Evolutionary conservation across 1,140 invertebrate species (phyloP).

Genomic region (Idris sp.): DNA sequence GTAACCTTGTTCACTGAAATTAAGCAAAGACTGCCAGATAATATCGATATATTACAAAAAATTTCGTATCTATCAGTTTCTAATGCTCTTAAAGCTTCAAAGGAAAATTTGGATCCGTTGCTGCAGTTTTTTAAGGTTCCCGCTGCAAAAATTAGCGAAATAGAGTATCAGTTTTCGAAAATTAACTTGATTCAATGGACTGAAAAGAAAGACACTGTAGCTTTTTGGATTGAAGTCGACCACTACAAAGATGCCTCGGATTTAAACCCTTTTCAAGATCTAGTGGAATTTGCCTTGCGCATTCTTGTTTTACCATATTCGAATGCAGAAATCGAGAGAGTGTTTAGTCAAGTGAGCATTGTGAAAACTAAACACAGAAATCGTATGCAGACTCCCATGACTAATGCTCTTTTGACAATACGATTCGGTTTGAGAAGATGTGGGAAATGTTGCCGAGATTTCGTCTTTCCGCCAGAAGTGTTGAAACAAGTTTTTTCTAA

Average conservation of each 20-base stretch:
- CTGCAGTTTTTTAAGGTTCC: neutral
- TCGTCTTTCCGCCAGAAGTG: constrained; percentile 4
- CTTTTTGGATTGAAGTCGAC: constrained; percentile 10
- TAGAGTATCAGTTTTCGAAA: constrained; percentile 40
- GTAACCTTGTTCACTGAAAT: constrained; percentile 21
- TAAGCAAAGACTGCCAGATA: constrained; percentile 28
- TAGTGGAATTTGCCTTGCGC: constrained; percentile 16
- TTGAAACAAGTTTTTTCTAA: neutral
- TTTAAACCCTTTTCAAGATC: constrained; percentile 40
- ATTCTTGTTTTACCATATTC: constrained; percentile 6
- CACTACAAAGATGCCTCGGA: constrained; percentile 8
- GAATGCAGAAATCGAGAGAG: constrained; percentile 4
- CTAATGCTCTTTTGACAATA: constrained; percentile 13
- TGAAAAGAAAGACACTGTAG: neutral
- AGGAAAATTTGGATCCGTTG: constrained; percentile 1
- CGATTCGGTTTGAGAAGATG: constrained; percentile 3
- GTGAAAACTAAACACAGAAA: constrained; percentile 44
- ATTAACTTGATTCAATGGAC: constrained; percentile 1
- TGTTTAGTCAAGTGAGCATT: constrained; percentile 49
- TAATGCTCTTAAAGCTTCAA: constrained; percentile 8
- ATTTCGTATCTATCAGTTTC: constrained; percentile 21
- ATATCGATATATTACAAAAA: constrained; percentile 30
- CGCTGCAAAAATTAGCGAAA: constrained; percentile 20
- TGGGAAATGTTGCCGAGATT: constrained; percentile 11
- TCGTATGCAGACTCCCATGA: constrained; percentile 1